Percentiles rank a stretch among this genome's conserved stretches.
These are phyloP conservation scores for Sylvilagus bachmani DNA, from an alignment of 2,113 vertebrate species.

Conservation along the genomic window DNA sequence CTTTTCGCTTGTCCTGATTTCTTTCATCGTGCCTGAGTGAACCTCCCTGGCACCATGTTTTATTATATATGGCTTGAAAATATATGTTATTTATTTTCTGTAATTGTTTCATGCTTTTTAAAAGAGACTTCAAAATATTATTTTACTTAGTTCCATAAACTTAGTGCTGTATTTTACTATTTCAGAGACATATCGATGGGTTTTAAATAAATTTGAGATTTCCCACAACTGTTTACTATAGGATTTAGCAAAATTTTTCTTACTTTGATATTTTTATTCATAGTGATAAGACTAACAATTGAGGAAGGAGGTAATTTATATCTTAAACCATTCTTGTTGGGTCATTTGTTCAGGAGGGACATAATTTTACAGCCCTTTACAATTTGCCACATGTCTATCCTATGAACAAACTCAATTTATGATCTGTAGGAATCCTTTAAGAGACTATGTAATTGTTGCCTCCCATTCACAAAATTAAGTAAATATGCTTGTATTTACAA, in stretches of 20 bases:
- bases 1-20: conserved; percentile 13
- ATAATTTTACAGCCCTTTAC: neutral
- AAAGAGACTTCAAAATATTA: neutral
- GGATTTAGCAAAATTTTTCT: neutral
- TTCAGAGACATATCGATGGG: neutral
- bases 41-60: neutral
- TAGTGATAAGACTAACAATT: neutral
- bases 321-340: neutral
- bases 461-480: conserved; percentile 1
- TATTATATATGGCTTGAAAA: neutral
- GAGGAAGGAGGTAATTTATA: neutral
- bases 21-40: conserved; percentile 23
- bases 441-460: neutral
- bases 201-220: conserved; percentile 16
- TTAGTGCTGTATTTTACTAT: neutral
- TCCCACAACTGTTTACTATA: neutral
- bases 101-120: neutral
- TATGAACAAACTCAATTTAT: conserved; percentile 20
- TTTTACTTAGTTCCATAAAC: conserved; percentile 38
- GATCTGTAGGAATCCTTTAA: neutral
- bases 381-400: neutral
- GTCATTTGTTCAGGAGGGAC: neutral
- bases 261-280: neutral
- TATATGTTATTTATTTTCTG: neutral
- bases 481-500: neutral